phyloP scores from a whole-genome alignment of 2,113 vertebrate species.

The Excalfactoria chinensis region DNA sequence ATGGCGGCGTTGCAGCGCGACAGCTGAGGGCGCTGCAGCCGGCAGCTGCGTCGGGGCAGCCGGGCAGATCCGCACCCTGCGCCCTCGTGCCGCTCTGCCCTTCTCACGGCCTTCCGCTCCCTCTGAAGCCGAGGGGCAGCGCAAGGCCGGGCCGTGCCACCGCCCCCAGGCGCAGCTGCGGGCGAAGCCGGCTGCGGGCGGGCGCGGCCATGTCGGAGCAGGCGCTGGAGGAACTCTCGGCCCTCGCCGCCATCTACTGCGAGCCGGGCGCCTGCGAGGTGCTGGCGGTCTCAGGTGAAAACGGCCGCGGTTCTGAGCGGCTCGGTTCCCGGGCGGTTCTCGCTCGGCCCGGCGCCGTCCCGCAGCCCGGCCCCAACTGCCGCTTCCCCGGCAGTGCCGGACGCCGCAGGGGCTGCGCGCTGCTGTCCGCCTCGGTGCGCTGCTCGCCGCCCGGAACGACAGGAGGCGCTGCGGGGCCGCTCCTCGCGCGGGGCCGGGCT shows the following conservation, averaged over 20 bases:
- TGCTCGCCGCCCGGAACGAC: background rate
- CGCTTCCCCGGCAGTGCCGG: too few species aligned
- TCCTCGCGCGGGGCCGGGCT: background rate
- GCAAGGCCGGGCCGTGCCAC: too few species aligned
- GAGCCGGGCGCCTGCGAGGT: slow-evolving; percentile 79
- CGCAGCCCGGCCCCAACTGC: background rate
- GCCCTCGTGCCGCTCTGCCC: too few species aligned
- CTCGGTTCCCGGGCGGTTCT: too few species aligned
- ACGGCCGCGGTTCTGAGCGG: background rate
- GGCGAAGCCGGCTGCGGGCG: background rate
- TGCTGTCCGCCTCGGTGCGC: background rate
- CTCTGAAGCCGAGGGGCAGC: too few species aligned
- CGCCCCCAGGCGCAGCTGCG: too few species aligned
- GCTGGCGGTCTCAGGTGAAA: slow-evolving; percentile 82
- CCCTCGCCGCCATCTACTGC: slow-evolving; percentile 83
- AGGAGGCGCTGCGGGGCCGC: background rate
- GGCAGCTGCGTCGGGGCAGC: too few species aligned
- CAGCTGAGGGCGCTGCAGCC: too few species aligned
- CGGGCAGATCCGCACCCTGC: too few species aligned
- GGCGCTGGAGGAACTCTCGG: slow-evolving; percentile 79
- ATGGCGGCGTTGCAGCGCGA: background rate
- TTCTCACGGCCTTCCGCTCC: too few species aligned
- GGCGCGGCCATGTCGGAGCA: slow-evolving; percentile 68
- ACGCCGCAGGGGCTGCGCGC: background rate
- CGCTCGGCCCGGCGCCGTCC: background rate